These are phyloP conservation scores for Falco naumanni DNA, from an alignment of 2,797 vertebrate species.

Conservation along the genomic window DNA sequence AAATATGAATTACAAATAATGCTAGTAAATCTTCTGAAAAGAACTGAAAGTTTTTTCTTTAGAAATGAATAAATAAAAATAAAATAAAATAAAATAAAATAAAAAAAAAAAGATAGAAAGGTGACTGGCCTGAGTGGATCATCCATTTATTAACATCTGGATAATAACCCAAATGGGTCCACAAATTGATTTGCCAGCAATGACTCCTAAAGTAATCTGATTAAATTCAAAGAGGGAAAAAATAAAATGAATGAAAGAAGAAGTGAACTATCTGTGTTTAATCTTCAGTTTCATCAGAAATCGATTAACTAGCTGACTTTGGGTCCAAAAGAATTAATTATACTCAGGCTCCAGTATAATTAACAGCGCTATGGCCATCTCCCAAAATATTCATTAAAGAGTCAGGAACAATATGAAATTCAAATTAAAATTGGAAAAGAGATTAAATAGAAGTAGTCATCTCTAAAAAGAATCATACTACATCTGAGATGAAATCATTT, in stretches of 20 bases:
- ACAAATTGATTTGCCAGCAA: conserved; percentile 77
- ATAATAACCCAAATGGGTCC: conserved; percentile 64
- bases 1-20: conserved; percentile 55
- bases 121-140: conserved; percentile 38
- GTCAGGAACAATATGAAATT: conserved; percentile 84
- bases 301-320: conserved; percentile 86
- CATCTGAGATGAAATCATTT: conserved; percentile 82
- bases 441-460: conserved; percentile 82
- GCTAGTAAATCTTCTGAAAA: conserved; percentile 15
- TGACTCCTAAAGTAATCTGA: conserved; percentile 73
- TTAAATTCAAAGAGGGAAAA: conserved; percentile 75
- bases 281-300: conserved; percentile 86
- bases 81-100: no score
- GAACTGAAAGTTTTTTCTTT: background rate
- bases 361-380: conserved; percentile 84
- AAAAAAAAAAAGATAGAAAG: conserved; percentile 31
- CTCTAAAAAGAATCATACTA: conserved; percentile 79
- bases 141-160: conserved; percentile 71
- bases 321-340: conserved; percentile 90
- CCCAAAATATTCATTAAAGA: conserved; percentile 86
- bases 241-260: conserved; percentile 78
- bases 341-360: conserved; percentile 82
- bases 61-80: background rate
- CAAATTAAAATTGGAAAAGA: conserved; percentile 82
- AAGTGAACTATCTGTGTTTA: conserved; percentile 84